phyloP scores from a whole-genome alignment of 2,888 invertebrate genomes.

The Agrochola litura region DNA sequence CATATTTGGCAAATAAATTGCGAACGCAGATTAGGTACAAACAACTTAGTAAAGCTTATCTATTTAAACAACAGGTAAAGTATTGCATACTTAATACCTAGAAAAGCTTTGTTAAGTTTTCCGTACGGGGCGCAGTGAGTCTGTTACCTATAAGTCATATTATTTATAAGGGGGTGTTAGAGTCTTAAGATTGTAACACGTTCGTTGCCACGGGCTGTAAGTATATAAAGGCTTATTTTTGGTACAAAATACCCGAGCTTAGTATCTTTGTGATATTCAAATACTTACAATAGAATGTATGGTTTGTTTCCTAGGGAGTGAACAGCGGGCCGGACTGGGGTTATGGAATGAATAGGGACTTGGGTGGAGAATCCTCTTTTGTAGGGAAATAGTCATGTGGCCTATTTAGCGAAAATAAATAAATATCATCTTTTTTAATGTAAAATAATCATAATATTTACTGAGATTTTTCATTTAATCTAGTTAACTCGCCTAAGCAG shows the following conservation, averaged over 20 bases:
- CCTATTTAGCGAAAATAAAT: too few species aligned
- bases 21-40: too few species aligned
- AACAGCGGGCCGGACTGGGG: background rate
- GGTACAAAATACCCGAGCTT: constrained; percentile 30
- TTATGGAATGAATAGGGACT: constrained; percentile 16
- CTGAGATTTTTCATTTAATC: too few species aligned
- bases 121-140: background rate
- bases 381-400: background rate
- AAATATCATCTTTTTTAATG: too few species aligned
- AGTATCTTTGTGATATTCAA: constrained; percentile 33
- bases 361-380: background rate
- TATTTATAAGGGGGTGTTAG: constrained; percentile 47
- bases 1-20: too few species aligned
- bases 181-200: constrained; percentile 16
- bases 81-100: constrained; percentile 12
- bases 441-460: too few species aligned
- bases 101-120: constrained; percentile 14
- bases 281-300: constrained; percentile 30
- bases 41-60: constrained; percentile 12
- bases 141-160: constrained; percentile 18
- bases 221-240: constrained; percentile 6
- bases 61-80: constrained; percentile 37
- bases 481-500: too few species aligned
- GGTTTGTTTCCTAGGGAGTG: constrained; percentile 13
- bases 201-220: constrained; percentile 2